phyloP scores from a whole-genome alignment of 2,888 invertebrate species.

The Kryphioiulus occultus region DNA sequence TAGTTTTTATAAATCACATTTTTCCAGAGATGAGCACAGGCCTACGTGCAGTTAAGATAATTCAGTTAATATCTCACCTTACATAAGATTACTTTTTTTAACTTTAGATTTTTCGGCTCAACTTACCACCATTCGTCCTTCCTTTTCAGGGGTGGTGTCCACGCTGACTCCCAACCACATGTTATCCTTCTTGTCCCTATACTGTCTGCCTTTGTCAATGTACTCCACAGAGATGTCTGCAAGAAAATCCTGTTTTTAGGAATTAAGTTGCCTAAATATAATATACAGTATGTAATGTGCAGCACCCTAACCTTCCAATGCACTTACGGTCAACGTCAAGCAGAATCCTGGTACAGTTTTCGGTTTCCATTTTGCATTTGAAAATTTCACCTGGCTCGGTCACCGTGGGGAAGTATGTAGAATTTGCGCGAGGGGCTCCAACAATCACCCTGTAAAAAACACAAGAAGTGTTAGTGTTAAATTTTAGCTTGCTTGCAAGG shows the following conservation, averaged over 20 bases:
- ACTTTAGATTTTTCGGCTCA: too few relatives aligned
- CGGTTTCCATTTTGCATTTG: constrained; percentile 61
- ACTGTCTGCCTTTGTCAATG: neutral
- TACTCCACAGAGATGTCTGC: neutral
- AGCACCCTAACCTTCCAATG: neutral
- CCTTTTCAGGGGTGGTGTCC: constrained; percentile 42
- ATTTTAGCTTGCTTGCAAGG: too few relatives aligned
- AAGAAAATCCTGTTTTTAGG: neutral
- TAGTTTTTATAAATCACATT: constrained; percentile 54
- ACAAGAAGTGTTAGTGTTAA: too few relatives aligned
- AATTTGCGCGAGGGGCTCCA: constrained; percentile 68
- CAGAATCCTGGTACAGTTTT: neutral
- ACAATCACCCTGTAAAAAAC: constrained; percentile 64
- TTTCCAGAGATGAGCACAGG: constrained; percentile 63
- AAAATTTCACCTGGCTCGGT: constrained; percentile 68
- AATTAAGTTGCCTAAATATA: too few relatives aligned
- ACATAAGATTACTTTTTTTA: too few relatives aligned
- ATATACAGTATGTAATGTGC: too few relatives aligned
- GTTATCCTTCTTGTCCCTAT: neutral
- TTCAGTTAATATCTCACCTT: too few relatives aligned
- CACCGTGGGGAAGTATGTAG: constrained; percentile 62
- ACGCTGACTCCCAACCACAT: constrained; percentile 50
- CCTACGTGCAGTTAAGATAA: constrained; percentile 61
- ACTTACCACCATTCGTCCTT: constrained; percentile 46
- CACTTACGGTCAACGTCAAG: neutral